Evolutionary conservation across 2,888 invertebrate genomes (phyloP), one percentile per base, ranked within the genome.

Genomic region (Clivina fossor): DNA sequence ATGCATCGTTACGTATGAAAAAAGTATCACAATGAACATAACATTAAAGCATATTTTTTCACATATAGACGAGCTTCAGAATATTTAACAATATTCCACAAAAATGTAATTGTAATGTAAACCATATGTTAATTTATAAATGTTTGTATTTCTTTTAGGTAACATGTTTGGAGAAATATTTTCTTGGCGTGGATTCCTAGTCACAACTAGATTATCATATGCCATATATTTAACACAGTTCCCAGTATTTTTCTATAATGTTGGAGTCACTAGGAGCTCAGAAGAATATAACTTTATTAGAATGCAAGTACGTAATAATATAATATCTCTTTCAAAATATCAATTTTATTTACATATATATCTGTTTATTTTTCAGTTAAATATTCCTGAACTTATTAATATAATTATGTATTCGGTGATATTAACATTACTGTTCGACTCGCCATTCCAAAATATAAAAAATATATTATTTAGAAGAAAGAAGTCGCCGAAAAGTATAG

Each of bases 161-260:
- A 33, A 47, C n/a, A 4, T 11, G 61, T 58, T 84, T 2, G 80
- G 79, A 9, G 69, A 70, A 57, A 58, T 82, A 32, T 77, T 83
- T 43, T 77, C 81, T 5, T 81, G 81, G 79, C 78, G 73, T 62
- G 78, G 81, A 38, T 86, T 84, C 66, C 74, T 80, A 61, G 72
- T 86, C 5, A 80, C 81, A 63, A 85, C 86, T 7, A 80, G 83
- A 66, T 73, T 86, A n/a, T 85, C 85, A 26, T 86, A 86, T 66
- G 81, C 84, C 24, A 76, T 85, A 47, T 86, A 86, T 66, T 71
- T 86, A 57, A 84, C 84, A 19, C 86, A 86, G 67, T 86, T 86
- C 64, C 86, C 86, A 3, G 79, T 85, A 51, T 86, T 82, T 67
- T 86, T 86, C 69, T 86, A 75, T 65, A 84, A 85, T 64, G 83